Evolutionary conservation across 2,113 vertebrate genomes (phyloP), one percentile per base, ranked within the genome.

Genomic region (Ophthalmolycus amberensis): DNA sequence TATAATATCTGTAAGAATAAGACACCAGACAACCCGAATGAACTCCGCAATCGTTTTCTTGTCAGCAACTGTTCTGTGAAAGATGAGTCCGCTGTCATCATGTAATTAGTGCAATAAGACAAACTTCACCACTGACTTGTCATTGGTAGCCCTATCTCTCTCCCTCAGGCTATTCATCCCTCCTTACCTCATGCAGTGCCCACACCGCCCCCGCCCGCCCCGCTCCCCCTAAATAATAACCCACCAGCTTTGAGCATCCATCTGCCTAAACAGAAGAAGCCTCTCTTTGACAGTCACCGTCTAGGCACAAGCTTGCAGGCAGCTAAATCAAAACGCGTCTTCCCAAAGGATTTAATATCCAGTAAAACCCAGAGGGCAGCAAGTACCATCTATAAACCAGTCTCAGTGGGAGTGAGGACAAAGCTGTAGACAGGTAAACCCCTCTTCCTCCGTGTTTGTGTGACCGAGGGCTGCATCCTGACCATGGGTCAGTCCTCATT

Each of bases 351-450:
- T 74, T 88, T 87, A 80, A 77, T 78, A 89, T 82, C 54, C 9
- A 79, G 71, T 80, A 77, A 83, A 89, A 80, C 67, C 75, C 27
- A 64, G 77, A 64, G 77, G 82, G 83, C 64, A 69, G 84, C 48
- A 44, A 25, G 38, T 79, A 70, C 54, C 37, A 78, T 71, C 82
- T 71, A 59, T 69, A 79, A 82, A 83, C 38, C 59, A 32, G 82
- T 54, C 74, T 38, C 64, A 75, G 82, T 66, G 32, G 88, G 81
- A 79, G 80, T 79, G 58, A 85, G 54, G 56, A 81, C 80, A 79
- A 52, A 84, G 72, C 79, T 64, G 67, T 16, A 75, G 40, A 90
- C 82, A 93, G 91, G 89, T 91, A 90, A 92, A 80, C 9, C 42
- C 46, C 38, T 88, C 64, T 80, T 85, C 38, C 40, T 73, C 60